Evolutionary conservation across 2,888 invertebrate genomes (phyloP).

Genomic region (Scrobipalpa costella): DNA sequence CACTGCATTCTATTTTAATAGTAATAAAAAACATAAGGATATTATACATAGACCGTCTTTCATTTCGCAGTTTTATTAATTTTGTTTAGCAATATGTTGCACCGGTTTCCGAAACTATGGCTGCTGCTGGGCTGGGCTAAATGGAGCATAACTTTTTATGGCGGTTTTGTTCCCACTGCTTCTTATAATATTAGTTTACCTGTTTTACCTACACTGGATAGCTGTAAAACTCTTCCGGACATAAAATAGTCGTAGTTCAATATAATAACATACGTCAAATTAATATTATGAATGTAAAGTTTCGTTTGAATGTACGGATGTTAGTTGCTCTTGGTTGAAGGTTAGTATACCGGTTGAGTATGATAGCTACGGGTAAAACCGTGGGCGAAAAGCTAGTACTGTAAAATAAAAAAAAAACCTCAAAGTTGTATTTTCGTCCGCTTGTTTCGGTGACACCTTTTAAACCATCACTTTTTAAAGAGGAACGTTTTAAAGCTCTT

Average conservation of each 20-base stretch:
- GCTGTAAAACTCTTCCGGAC: constrained; percentile 24
- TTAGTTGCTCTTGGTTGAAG: too few species aligned
- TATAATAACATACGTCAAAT: background rate
- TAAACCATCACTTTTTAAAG: background rate
- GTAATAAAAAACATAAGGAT: background rate
- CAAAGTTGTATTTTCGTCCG: too few species aligned
- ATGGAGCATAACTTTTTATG: constrained; percentile 74
- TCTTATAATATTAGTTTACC: constrained; percentile 47
- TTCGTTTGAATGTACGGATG: too few species aligned
- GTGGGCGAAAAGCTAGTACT: too few species aligned
- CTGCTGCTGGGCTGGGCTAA: constrained; percentile 65
- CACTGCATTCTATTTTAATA: too few species aligned
- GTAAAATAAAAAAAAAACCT: too few species aligned
- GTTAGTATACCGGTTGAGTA: too few species aligned
- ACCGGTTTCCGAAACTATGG: constrained; percentile 69
- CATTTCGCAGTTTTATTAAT: constrained; percentile 57
- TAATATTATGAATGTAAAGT: background rate
- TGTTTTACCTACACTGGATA: constrained; percentile 26
- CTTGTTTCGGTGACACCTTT: background rate
- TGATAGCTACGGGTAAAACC: too few species aligned
- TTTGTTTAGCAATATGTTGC: constrained; percentile 73
- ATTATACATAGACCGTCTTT: constrained; percentile 14
- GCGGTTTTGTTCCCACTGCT: constrained; percentile 59
- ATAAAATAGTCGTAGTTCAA: background rate
- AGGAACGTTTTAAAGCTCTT: background rate